Evolutionary conservation across 2,797 vertebrate genomes (phyloP), one percentile per base, ranked within the genome.

Genomic region (Phrynocephalus vlangalii): DNA sequence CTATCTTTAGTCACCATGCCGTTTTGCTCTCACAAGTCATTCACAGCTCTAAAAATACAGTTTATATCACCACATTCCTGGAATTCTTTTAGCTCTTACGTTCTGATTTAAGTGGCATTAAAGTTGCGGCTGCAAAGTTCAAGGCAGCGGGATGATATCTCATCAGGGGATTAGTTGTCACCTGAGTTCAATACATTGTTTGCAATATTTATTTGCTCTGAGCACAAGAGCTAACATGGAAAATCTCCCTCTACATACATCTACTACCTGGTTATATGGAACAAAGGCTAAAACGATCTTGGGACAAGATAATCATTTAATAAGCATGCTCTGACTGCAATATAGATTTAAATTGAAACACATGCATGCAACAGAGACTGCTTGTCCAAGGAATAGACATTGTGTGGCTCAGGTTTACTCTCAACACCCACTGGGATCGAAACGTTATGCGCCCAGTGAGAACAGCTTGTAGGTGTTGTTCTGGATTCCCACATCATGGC

Each of bases 31-130:
- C 93, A 95, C 95, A 89, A 95, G 95, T 97, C 97, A 98, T 96
- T 97, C 97, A 97, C 97, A 89, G 94, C 94, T 97, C 98, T 99
- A 99, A 99, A 99, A 99, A 99, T 99, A 99, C 93, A 93, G 93
- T 96, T 97, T 97, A 96, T 98, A 98, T 98, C 97, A 96, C 92
- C 91, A 92, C 97, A 98, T 98, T 98, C 98, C 96, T 96, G 90
- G 93, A 96, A 99, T 99, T 97, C 97, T 96, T 98, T 96, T 95
- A 95, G 97, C 96, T 96, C 97, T 96, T 96, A 96, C 97, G 95
- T 97, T 96, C 97, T 97, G 97, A 97, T 97, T 98, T 97, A 96
- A 98, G 97, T 98, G 97, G 97, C 97, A 97, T 98, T 97, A 97
- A 96, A 97, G 96, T 85, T 96, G 79, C 90, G 93, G 93, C 95